Percentiles rank a stretch among this genome's conserved stretches.
phyloP scores from a whole-genome alignment of 2,113 vertebrate genomes.

The Lucifuga dentata region DNA sequence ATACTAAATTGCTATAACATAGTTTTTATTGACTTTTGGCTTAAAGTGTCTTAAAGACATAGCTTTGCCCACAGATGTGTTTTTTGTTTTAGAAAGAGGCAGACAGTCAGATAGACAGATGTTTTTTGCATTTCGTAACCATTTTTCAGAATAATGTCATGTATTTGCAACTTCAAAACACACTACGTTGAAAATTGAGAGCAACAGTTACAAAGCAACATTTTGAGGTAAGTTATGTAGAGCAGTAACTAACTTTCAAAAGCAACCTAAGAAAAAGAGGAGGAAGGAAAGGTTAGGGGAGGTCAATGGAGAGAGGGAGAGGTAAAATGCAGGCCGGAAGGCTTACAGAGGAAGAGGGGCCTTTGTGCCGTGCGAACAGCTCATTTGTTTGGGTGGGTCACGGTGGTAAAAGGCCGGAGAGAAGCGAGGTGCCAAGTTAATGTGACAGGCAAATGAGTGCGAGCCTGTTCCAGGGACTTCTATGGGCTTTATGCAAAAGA shows the following conservation, averaged over 20 bases:
- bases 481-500: constrained; percentile 63
- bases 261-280: constrained; percentile 21
- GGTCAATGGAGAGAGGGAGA: constrained; percentile 44
- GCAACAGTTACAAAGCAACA: too few species aligned
- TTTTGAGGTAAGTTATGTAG: neutral
- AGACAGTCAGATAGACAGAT: too few species aligned
- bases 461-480: constrained; percentile 62
- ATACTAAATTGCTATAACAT: too few species aligned
- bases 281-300: constrained; percentile 44
- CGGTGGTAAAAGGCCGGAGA: constrained; percentile 47
- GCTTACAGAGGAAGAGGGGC: constrained; percentile 36
- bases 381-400: constrained; percentile 70
- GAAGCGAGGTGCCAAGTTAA: constrained; percentile 63
- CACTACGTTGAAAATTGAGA: too few species aligned
- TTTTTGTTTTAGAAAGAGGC: too few species aligned
- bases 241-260: constrained; percentile 1
- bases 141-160: too few species aligned
- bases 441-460: constrained; percentile 68
- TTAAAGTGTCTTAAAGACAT: too few species aligned
- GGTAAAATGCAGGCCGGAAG: constrained; percentile 58
- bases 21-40: too few species aligned
- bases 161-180: too few species aligned
- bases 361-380: constrained; percentile 63
- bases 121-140: too few species aligned
- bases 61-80: too few species aligned